Base-by-base conservation (phyloP, 2,888 invertebrate species). In the Euplagia quadripunctaria region DNA sequence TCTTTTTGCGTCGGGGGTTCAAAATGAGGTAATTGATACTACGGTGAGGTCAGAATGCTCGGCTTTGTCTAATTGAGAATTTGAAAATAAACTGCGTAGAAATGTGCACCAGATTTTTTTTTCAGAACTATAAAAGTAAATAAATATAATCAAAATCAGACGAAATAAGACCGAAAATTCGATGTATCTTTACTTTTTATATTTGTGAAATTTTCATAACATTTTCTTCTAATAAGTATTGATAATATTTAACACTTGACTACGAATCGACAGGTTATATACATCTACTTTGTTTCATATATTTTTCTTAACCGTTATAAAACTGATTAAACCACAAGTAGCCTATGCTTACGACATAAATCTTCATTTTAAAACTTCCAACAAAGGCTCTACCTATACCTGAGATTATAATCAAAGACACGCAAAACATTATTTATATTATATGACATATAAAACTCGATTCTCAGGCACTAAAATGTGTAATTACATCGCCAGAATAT, bases 361-460 rank as follows among this genome's bases (percentile, higher is more conserved):
- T 65, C 43, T 16, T 52, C 43, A 20, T 55, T n/a, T 65, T 65
- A 42, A 58, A 14, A 65, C 46, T 46, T 71, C 55, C 55, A 71
- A 51, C 1, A 63, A 63, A 70, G 41, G n/a, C 41, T 51, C 4
- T 64, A n/a, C 64, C 55, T 64, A 64, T 64, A 20, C 64, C n/a
- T 41, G 42, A 61, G 51, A 64, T 64, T 42, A 64, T 51, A 64
- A 51, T 43, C 52, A 61, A 46, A 46, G 42, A 70, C 51, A 64
- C 11, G 20, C 49, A 11, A 52, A 51, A 64, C 46, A 14, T 51
- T n/a, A 70, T 64, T 64, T 42, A 64, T 64, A 64, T 71, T 71
- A 66, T 58, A 71, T 46, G 31, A 55, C 31, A 58, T 55, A 58
- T 71, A 66, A 71, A 66, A 58, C 31, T 55, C 51, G 64, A 65